A percentile compares a stretch with the other conserved stretches of the same genome.
Evolutionary conservation across 2,113 vertebrate genomes (phyloP).

Genomic region (Amia ocellicauda): DNA sequence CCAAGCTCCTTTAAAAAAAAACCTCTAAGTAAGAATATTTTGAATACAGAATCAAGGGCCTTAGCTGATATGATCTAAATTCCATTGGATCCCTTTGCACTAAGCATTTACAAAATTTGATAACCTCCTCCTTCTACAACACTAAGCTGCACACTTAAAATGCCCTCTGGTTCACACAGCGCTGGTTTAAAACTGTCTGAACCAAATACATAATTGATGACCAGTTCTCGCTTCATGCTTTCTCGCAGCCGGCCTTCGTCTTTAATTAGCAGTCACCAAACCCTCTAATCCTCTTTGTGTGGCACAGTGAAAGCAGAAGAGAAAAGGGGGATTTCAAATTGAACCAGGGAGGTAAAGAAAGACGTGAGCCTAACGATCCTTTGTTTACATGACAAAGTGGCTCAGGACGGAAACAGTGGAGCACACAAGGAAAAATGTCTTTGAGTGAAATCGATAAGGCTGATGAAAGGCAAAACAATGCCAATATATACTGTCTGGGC

Average conservation of each 20-base stretch:
- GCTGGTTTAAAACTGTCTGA: neutral
- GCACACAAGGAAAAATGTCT: neutral
- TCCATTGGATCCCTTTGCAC: neutral
- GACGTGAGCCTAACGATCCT: conserved; percentile 34
- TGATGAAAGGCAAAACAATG: neutral
- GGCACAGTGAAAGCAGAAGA: conserved; percentile 32
- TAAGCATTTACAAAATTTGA: too few relatives aligned
- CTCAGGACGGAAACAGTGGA: neutral
- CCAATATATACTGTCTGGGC: neutral
- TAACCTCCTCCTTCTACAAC: neutral
- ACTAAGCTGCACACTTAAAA: neutral
- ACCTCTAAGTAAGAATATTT: too few relatives aligned
- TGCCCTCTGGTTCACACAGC: neutral
- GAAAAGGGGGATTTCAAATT: too few relatives aligned
- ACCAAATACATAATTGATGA: conserved; percentile 58
- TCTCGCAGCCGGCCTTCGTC: conserved; percentile 35
- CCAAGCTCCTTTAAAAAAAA: too few relatives aligned
- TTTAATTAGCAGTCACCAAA: conserved; percentile 55
- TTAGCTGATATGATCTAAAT: neutral
- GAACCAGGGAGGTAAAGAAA: conserved; percentile 31
- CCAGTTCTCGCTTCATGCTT: conserved; percentile 35
- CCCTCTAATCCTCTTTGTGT: conserved; percentile 41
- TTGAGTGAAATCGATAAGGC: neutral
- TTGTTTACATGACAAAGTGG: conserved; percentile 21
- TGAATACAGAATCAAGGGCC: too few relatives aligned